Conservation (phyloP, 2,888 invertebrate species). For the Hemistola chrysoprasaria region DNA sequence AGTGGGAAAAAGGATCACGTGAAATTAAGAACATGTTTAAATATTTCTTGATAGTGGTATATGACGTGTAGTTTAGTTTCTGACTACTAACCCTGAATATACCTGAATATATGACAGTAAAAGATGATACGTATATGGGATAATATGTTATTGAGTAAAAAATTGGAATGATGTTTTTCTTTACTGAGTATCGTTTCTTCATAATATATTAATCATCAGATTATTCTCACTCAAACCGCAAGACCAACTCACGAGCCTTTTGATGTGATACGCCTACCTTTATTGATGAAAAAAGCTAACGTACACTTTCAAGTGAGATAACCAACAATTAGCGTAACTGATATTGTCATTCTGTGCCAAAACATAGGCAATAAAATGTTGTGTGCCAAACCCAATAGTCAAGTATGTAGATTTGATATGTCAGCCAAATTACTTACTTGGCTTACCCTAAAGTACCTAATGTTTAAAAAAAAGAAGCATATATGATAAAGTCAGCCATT, state of each 20-base stretch:
- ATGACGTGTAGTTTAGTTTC: too few species aligned
- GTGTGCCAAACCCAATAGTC: slow-evolving; percentile 28
- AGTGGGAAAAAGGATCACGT: slow-evolving; percentile 27
- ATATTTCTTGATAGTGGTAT: too few species aligned
- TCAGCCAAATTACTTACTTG: slow-evolving; percentile 35
- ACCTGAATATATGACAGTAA: too few species aligned
- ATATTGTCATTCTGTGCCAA: slow-evolving; percentile 18
- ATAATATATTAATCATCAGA: too few species aligned
- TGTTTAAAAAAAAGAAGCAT: slow-evolving; percentile 1
- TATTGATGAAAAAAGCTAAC: slow-evolving; percentile 9
- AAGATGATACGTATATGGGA: too few species aligned
- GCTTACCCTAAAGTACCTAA: slow-evolving; percentile 15
- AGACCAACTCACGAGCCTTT: too few species aligned
- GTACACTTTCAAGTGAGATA: slow-evolving; percentile 4
- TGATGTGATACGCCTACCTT: too few species aligned
- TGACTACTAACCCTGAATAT: too few species aligned
- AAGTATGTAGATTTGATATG: slow-evolving; percentile 8
- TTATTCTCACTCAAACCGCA: too few species aligned
- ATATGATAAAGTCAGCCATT: not conserved
- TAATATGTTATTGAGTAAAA: too few species aligned
- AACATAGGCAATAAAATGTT: slow-evolving; percentile 16
- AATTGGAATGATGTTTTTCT: too few species aligned
- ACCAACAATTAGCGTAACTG: slow-evolving; percentile 7
- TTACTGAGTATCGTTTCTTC: too few species aligned
- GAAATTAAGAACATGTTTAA: slow-evolving; percentile 2